Base-by-base conservation (phyloP, 2,888 invertebrate species). In the Latheticus oryzae region DNA sequence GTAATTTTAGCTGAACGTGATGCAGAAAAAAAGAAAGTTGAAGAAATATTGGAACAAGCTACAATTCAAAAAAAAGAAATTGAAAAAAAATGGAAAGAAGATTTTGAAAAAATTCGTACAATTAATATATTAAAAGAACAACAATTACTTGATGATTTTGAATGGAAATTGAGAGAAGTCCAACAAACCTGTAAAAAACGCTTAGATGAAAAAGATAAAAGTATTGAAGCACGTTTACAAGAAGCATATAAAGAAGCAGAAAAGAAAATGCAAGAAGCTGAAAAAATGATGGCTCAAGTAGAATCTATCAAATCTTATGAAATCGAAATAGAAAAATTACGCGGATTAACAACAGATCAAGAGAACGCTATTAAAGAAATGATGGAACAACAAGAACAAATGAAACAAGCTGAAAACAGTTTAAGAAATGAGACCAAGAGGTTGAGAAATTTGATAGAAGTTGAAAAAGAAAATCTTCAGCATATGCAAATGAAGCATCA, bases 161-260 rank as follows among this genome's bases (percentile, higher is more conserved):
- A 92, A 80, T 92, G 91, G 91, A 90, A 91, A 79, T 81, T 91
- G 74, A 76, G 91, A 24, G 89, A 90, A 75, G 84, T 91, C 67
- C 89, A 91, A 78, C 85, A 85, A 66, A 80, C 82, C 4, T 88
- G 89, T 52, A 84, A 91, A 64, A 82, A 83, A 62, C 82, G 83
- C 66, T 62, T 85, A 13, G 83, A 83, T 60, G 87, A 88, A 17
- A 84, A 85, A 37, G 86, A 86, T 64, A 82, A 79, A 63, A 80
- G 79, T 35, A 83, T 85, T 32, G 82, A 80, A 53, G 83, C 84
- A 78, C 84, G 84, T 19, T 37, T 80, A 5, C 76, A 79, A 59
- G 78, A 80, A 37, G 77, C 78, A 2, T 77, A 75, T 50, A 74
- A 73, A 59, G 72, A 75, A 59, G 77, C 79, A 1, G 76, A 78